Conservation (phyloP, 2,888 invertebrate species). For the Steinernema carpocapsae region DNA sequence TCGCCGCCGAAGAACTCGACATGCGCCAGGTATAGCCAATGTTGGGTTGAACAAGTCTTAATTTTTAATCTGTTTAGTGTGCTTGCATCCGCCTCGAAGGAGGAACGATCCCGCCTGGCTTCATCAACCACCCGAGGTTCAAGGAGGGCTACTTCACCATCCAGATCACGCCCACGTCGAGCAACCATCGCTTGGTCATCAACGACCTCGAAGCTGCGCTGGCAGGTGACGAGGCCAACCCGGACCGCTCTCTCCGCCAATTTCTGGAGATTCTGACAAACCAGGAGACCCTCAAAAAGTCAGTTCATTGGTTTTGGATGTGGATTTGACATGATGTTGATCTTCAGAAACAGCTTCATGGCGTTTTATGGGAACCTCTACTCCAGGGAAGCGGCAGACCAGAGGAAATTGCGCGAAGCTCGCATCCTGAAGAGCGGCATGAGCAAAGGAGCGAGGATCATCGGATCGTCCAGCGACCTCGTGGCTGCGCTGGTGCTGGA, state of each 20-base stretch:
- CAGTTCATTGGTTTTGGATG: not conserved
- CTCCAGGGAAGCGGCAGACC: not conserved
- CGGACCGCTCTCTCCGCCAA: not conserved
- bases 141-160: not conserved
- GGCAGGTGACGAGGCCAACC: not conserved
- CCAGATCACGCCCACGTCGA: not conserved
- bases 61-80: no score
- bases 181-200: not conserved
- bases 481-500: not conserved
- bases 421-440: not conserved
- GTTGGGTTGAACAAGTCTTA: no score
- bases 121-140: not conserved
- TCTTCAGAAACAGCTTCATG: slow-evolving; percentile 5
- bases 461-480: not conserved
- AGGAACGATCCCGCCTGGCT: not conserved
- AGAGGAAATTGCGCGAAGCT: not conserved
- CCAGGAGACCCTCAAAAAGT: not conserved
- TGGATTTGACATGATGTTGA: no score
- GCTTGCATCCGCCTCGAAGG: not conserved
- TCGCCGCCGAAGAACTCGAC: not conserved
- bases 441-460: slow-evolving; percentile 8
- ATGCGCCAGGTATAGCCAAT: not conserved
- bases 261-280: slow-evolving; percentile 14
- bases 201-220: not conserved
- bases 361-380: slow-evolving; percentile 14